A percentile compares a stretch with the other conserved stretches of the same genome.
Conservation (phyloP, 2,113 vertebrate species). For the Callocephalon fimbriatum region DNA sequence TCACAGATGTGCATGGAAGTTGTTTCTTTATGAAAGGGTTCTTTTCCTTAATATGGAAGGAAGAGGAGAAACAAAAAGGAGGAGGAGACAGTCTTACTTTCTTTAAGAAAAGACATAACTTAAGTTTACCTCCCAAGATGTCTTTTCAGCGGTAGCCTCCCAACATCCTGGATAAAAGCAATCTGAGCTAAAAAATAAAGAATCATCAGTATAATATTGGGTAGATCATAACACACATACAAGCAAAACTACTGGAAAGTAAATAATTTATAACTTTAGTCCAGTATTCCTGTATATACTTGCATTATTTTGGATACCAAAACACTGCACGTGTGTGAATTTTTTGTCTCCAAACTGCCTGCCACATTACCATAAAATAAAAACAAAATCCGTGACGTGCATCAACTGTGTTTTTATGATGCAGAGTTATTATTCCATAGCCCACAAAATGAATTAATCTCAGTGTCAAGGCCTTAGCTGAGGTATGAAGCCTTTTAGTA, state of each 20-base stretch:
- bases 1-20: neutral
- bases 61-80: neutral
- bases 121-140: slow-evolving; percentile 84
- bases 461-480: neutral
- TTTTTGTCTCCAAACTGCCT: neutral
- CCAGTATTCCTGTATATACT: rapidly evolving
- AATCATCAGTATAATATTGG: neutral
- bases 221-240: neutral
- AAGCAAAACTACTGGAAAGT: neutral
- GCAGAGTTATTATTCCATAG: neutral
- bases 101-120: neutral
- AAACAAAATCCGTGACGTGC: neutral
- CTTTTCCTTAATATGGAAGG: neutral
- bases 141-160: slow-evolving; percentile 85
- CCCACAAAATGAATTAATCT: neutral
- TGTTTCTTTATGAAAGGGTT: neutral
- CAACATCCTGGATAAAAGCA: slow-evolving; percentile 92
- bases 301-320: neutral
- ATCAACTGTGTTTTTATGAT: neutral
- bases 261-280: neutral
- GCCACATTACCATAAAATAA: neutral
- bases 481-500: neutral
- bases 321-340: rapidly evolving
- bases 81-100: neutral
- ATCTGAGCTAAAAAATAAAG: slow-evolving; percentile 87